Base-by-base conservation (phyloP, 1,140 invertebrate genomes). In the Mesaphorura yosii region DNA sequence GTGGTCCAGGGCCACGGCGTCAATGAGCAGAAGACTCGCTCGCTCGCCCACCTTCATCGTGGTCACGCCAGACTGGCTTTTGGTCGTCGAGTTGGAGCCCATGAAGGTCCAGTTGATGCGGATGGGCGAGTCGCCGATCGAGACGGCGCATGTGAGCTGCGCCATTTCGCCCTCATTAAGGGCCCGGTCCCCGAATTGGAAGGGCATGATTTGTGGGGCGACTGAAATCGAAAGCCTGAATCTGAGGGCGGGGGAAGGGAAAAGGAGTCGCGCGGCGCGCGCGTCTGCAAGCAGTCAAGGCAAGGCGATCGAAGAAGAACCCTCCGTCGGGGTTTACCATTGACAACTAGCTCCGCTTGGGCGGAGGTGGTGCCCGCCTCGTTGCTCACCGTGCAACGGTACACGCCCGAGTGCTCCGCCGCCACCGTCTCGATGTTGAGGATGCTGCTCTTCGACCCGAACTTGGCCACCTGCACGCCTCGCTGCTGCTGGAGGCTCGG, bases 11-110 rank as follows among this genome's bases (percentile, higher is more conserved):
- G 78, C 73, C 47, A 86, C 78, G 5, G 77, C 75, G 58, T 84
- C 80, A 62, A 89, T 86, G 51, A 79, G 22, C 57, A 89, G 70
- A 41, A 83, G 76, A 60, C 81, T 85, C 31, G 78, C 74, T 64
- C 70, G 70, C 44, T 71, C 51, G 22, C 64, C 64, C 17, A 66
- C 10, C 59, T 70, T 69, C 58, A 66, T 66, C n/a, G 48, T 51
- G 6, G 38, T 23, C 6, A 58, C 47, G 10, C 57, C 57, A 37
- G 34, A 54, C 41, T 58, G 51, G n/a, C 25, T 31, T 5, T 17
- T 27, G 4, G 46, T 53, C 22, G 44, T 25, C 23, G 47, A 29
- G n/a, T 39, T n/a, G 17, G 25, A 20, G 37, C 56, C 48, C 20
- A 57, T 46, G 31, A 56, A 55, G 10, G 31, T 45, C 57, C 57